phyloP scores from a whole-genome alignment of 2,113 vertebrate genomes.

The Tursiops truncatus region DNA sequence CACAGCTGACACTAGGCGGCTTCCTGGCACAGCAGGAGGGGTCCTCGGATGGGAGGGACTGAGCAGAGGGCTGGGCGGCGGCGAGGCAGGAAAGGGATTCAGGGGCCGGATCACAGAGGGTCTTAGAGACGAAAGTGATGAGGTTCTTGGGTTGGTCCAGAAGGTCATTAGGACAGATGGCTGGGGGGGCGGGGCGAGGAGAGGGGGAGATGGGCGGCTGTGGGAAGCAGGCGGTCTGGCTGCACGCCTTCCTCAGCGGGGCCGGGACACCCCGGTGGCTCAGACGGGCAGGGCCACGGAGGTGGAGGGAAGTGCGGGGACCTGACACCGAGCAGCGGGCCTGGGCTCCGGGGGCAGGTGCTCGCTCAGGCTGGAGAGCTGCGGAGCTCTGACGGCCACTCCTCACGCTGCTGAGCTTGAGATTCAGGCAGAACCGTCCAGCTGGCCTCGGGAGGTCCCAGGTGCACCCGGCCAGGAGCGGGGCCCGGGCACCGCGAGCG shows the following conservation, averaged over 20 bases:
- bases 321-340: accelerated
- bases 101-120: not conserved
- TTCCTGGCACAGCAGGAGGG: not conserved
- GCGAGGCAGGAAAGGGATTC: not conserved
- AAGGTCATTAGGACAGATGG: not conserved
- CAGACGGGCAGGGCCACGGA: not conserved
- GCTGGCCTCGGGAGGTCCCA: not conserved
- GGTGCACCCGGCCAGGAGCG: no score
- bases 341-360: accelerated
- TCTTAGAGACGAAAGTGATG: not conserved
- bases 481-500: no score
- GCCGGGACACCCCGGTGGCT: not conserved
- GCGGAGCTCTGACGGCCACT: not conserved
- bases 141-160: not conserved
- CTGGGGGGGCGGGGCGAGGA: no score
- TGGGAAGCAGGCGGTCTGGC: not conserved
- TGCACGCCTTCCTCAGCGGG: not conserved
- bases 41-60: not conserved
- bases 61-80: not conserved
- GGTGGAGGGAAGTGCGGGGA: not conserved
- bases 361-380: not conserved
- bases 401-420: not conserved
- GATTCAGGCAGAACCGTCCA: accelerated
- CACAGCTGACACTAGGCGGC: not conserved
- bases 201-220: not conserved